Percentiles rank a stretch among this genome's conserved stretches.
phyloP scores from a whole-genome alignment of 2,797 vertebrate species.

The Poecile montanus region DNA sequence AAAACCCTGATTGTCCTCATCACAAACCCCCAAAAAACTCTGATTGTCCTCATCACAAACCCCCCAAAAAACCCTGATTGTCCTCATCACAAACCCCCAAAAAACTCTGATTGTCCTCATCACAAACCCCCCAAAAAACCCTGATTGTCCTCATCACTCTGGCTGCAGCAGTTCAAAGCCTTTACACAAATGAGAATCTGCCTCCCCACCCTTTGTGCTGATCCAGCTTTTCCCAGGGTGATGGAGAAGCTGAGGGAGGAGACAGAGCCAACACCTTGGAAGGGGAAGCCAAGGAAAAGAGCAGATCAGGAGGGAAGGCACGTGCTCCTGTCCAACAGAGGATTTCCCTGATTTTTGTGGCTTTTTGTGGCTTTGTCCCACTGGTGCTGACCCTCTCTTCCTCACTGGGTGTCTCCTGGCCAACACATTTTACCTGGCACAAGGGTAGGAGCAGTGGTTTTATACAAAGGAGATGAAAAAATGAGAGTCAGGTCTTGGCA shows the following conservation, averaged over 20 bases:
- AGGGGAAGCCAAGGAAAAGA: background rate
- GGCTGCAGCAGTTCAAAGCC: conserved; percentile 30
- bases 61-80: background rate
- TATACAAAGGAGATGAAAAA: background rate
- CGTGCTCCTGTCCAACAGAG: fast-evolving
- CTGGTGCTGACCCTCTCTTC: background rate
- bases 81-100: background rate
- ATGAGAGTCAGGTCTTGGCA: background rate
- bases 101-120: background rate
- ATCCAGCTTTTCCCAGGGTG: background rate
- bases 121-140: background rate
- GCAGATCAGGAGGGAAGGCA: fast-evolving
- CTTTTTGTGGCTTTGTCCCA: background rate
- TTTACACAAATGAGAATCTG: conserved; percentile 53
- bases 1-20: background rate
- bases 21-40: background rate
- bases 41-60: background rate
- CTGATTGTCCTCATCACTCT: background rate
- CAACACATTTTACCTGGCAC: background rate
- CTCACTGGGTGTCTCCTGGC: background rate
- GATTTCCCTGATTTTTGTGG: background rate
- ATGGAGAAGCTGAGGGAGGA: background rate
- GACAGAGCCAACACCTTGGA: background rate
- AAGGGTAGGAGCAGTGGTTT: background rate
- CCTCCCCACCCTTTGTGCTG: background rate